Evolutionary conservation across 1,140 invertebrate species (phyloP), one percentile per base, ranked within the genome.

Genomic region (Apis laboriosa): DNA sequence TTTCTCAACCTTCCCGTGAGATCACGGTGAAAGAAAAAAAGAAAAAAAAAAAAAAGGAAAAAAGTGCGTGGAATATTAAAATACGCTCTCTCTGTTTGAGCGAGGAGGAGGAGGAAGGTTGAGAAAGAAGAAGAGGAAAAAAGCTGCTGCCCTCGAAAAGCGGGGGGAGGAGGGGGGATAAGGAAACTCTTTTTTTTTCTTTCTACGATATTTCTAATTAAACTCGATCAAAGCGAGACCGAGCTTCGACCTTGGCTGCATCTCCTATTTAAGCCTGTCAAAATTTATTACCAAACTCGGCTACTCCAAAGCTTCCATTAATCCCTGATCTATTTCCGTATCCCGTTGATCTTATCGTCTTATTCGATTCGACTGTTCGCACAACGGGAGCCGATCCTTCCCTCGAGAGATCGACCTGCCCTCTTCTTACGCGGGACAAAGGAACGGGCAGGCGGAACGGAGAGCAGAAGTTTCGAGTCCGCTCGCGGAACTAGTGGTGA

Each of bases 51-150:
- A 43, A 7, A 43, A 43, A 43, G 28, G 1, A 43, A 43, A 43
- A 67, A 87, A 86, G 43, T 83, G 84, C 68, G 70, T 73, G 67
- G 60, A 83, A 79, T 79, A 83, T 83, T 73, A 79, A 83, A 78
- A 60, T 7, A 21, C 49, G n/a, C 13, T 51, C 51, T 70, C 34
- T 43, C 34, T 7, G 34, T 43, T 51, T 49, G 0, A 21, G 15
- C 15, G 7, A 19, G 4, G n/a, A 13, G 7, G n/a, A 13, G 7
- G 12, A 56, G 15, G 3, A 60, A 60, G 4, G 19, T 1, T 34
- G 4, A 15, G 19, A 24, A 9, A 51, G 19, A 2, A 4, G n/a
- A 70, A 17, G n/a, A 34, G 66, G 8, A 49, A 15, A 21, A 19
- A 60, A 60, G 21, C 58, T 15, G 12, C 28, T 56, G 8, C 19